Base-by-base conservation (phyloP, 1,140 invertebrate species). In the Drosophila erecta region DNA sequence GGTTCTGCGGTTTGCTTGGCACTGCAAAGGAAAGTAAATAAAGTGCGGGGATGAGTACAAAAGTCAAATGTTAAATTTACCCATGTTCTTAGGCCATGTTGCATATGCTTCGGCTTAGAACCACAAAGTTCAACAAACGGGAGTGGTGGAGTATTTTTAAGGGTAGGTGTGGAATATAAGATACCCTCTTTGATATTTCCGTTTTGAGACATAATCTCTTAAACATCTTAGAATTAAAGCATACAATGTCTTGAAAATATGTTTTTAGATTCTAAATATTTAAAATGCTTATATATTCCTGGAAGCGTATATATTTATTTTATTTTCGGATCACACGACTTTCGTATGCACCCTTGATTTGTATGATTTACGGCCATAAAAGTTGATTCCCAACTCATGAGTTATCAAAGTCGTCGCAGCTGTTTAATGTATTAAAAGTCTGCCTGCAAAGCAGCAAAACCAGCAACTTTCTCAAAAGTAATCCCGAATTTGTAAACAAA, bases 1-100 rank as follows among this genome's bases (percentile, higher is more conserved):
- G 93, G 93, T 97, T 97, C 84, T 95, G 93, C 53, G 97, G 97
- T 90, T 96, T 95, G 91, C 95, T 96, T 92, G 96, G 96, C 92
- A 96, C 96, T 96, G 94, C 12, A 93, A 94, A 37, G 50, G 17
- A 27, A 43, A n/a, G 17, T 51, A 51, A 27, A 51, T 17, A 46
- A 35, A 50, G 24, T 51, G 14, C 55, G 20, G 40, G 46, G 70
- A 64, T 70, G 59, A 76, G 61, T 61, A 62, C 30, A 73, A 69
- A 56, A 79, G 59, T 64, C 22, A 40, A 76, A 79, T 76, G 65
- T 76, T 81, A 66, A 81, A 66, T 66, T 60, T 77, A 47, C 41
- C 57, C 47, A 70, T 51, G 43, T 47, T 54, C 73, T 77, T 77
- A 46, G 55, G 56, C n/a, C 75, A 53, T 76, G 64, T 69, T 59